Conservation (phyloP, 2,113 vertebrate species). For the Oncorhynchus gorbuscha region DNA sequence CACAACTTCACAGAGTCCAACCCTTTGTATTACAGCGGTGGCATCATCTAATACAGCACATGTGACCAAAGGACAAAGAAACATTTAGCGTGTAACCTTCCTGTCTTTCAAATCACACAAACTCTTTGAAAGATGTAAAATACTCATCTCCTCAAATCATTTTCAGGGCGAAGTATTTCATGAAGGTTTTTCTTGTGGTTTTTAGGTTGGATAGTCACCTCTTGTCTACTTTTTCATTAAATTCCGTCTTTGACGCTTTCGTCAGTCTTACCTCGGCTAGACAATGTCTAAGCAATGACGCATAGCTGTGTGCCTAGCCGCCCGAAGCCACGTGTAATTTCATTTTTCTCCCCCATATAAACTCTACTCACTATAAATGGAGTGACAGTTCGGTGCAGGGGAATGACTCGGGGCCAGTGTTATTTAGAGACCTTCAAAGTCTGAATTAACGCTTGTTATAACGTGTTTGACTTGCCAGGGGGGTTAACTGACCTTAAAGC, state of each 20-base stretch:
- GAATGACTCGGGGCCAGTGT: conserved; percentile 65
- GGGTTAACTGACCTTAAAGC: conserved; percentile 73
- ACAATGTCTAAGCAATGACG: conserved; percentile 1
- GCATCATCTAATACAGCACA: conserved; percentile 13
- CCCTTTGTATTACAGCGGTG: conserved; percentile 9
- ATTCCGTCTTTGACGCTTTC: neutral
- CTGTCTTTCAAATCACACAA: no score
- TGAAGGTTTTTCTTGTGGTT: neutral
- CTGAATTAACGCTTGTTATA: conserved; percentile 75
- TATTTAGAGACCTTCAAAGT: conserved; percentile 76
- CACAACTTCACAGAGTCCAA: conserved; percentile 9
- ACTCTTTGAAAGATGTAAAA: no score
- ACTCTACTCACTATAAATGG: conserved; percentile 50
- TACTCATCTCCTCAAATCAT: no score
- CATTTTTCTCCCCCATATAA: conserved; percentile 1
- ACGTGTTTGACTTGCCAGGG: conserved; percentile 64
- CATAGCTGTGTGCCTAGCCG: conserved; percentile 20
- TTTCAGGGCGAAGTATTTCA: neutral
- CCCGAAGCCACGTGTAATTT: conserved; percentile 21
- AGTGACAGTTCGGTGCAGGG: conserved; percentile 23
- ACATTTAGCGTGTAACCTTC: no score
- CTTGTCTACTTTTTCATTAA: neutral
- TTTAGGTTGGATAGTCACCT: neutral
- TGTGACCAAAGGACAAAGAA: conserved; percentile 14
- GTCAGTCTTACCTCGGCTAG: conserved; percentile 20